Base-by-base conservation (phyloP, 37 sponge, comb jelly and placozoan species). In the Halichondria panicea region DNA sequence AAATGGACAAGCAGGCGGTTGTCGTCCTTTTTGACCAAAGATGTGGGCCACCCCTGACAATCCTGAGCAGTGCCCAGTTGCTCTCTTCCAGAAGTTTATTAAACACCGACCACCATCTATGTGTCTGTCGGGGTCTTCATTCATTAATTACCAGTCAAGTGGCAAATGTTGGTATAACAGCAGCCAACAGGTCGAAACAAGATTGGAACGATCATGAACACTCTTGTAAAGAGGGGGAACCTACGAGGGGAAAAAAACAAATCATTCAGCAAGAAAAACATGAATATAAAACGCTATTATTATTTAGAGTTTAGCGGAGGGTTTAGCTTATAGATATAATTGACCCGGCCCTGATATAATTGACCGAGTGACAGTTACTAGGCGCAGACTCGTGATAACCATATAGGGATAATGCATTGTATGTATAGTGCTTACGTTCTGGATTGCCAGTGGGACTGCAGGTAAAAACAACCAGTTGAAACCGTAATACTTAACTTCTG, bases 41-140 rank as follows among this genome's bases (percentile, higher is more conserved):
- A 66, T 66, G 68, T 66, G 68, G 68, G 68, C 68, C 44, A 42
- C 43, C 2, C 68, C 43, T 40, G 68, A 66, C 3, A 66, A 15
- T 27, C 43, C 68, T 28, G 22, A 2, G 24, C 4, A 43, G 35
- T 64, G 66, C 22, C 66, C 66, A 37, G 66, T 64, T 12, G 11
- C 39, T 31, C 40, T 64, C 22, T 64, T n/a, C 22, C 37, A 22
- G 22, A 35, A 11, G 9, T 64, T 37, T 35, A 34, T 64, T 6
- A 8, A 11, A 28, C 8, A 37, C 4, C 37, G 66, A 12, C 66
- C 66, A 30, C 37, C 37, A 11, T 8, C 6, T 11, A 37, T 36
- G 40, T 64, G 66, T 22, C 30, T 12, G 12, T 4, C 8, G 7
- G 39, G 35, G 7, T 64, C 66, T 8, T 40, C 66, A 8, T 36